Evolutionary conservation across 1,140 invertebrate genomes (phyloP), one percentile per base, ranked within the genome.

Genomic region (Macrotrachela quadricornifera): DNA sequence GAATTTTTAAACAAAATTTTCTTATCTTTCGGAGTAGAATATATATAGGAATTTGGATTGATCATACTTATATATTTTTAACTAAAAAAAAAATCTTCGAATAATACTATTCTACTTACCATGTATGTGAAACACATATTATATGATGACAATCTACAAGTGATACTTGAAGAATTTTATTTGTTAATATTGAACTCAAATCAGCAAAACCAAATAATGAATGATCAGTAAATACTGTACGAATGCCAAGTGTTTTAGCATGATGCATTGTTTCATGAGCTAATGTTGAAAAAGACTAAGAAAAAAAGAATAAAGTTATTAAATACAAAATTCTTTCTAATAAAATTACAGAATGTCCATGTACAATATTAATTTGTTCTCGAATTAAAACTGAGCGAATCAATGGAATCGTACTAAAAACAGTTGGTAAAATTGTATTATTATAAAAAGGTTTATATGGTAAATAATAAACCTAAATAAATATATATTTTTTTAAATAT

Each of bases 181-280:
- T 99, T 14, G 90, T 96, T 40, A 97, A 74, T 41, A 97, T 84
- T 15, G 92, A 90, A 57, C 87, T 94, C 37, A 83, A 79, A 73
- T 97, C 94, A 49, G 91, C 91, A 77, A 99, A 99, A 14, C 94
- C 94, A 76, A 97, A 97, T 43, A 99, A 70, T 45, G 92, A 97
- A 72, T 99, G 94, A 73, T 99, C 94, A 1, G 94, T 99, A 64
- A 99, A 99, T 39, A 97, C 85, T 39, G 85, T 85, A 77, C 81
- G 86, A 15, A 95, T 65, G 11, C 82, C 83, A 74, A 97, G 75
- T 50, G 90, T 74, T 62, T 82, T 79, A 10, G 82, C 91, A 62
- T 92, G 82, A 57, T 92, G 77, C 74, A 95, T 82, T 6, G 87
- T 82, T 74, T 97, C 92, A 70, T 95, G 87, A 6, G 86, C 90